These are phyloP conservation scores for Protosalanx chinensis DNA, from an alignment of 2,797 vertebrate genomes.

Conservation along the genomic window DNA sequence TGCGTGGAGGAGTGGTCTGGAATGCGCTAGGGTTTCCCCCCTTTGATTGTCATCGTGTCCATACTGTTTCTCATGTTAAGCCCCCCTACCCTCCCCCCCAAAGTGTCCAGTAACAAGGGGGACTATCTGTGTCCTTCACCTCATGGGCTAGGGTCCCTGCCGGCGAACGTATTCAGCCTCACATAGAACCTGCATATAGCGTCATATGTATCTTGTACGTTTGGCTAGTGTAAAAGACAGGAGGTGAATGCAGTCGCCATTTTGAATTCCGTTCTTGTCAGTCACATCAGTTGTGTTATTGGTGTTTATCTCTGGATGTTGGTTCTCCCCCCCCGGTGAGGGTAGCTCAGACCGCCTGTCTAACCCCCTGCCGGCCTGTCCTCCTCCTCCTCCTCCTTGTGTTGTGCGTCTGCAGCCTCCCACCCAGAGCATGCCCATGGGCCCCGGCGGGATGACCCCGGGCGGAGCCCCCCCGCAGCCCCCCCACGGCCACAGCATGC, in stretches of 20 bases:
- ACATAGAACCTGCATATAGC: not conserved
- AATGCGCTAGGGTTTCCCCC: slow-evolving; percentile 1
- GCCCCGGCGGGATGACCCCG: slow-evolving; percentile 93
- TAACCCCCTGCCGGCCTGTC: slow-evolving; percentile 32
- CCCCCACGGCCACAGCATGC: slow-evolving; percentile 92
- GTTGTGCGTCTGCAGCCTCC: slow-evolving; percentile 81
- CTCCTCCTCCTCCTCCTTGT: slow-evolving; percentile 40
- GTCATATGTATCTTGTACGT: not conserved
- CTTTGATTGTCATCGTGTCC: slow-evolving; percentile 6
- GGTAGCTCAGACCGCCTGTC: slow-evolving; percentile 8
- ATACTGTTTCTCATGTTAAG: not conserved
- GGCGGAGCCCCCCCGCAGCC: slow-evolving; percentile 88
- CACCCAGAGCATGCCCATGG: slow-evolving; percentile 97
- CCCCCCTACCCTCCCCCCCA: not conserved
- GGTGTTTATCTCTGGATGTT: not conserved
- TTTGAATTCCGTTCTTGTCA: not conserved
- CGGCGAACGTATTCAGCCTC: not conserved
- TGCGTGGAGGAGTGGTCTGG: slow-evolving; percentile 15
- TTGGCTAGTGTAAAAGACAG: not conserved
- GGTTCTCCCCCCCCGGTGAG: not conserved
- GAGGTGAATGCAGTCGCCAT: not conserved
- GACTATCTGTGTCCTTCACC: not conserved
- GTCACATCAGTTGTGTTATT: too few relatives aligned
- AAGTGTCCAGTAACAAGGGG: not conserved
- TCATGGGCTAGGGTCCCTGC: not conserved